Conservation (phyloP, 2,113 vertebrate genomes). For the Myotis davidii region DNA sequence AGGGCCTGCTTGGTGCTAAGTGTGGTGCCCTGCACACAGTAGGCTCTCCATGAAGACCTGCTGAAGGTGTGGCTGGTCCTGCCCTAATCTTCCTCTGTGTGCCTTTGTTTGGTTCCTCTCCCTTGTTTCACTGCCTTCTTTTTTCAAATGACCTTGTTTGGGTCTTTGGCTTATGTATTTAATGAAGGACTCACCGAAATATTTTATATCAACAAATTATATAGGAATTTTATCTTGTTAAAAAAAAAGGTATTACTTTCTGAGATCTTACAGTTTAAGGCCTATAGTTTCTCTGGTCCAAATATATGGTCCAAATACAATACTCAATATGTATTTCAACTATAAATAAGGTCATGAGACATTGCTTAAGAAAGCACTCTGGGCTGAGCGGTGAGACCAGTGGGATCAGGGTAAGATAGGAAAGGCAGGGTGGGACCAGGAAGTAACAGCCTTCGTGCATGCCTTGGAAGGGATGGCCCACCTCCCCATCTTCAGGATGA, state of each 20-base stretch:
- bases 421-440: not conserved
- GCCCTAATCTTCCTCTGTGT: not conserved
- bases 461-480: not conserved
- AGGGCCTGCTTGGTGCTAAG: not conserved
- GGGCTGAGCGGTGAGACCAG: not conserved
- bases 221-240: not conserved
- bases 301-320: not conserved
- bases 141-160: not conserved
- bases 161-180: not conserved
- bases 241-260: not conserved
- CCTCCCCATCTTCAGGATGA: not conserved
- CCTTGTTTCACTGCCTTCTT: not conserved
- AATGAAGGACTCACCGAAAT: not conserved
- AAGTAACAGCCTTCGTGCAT: rapidly evolving
- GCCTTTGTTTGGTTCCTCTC: not conserved
- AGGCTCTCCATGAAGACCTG: not conserved
- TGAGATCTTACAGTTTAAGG: not conserved
- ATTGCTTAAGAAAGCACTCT: not conserved
- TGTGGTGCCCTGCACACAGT: not conserved
- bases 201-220: not conserved
- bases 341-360: not conserved
- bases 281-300: not conserved
- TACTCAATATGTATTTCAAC: not conserved
- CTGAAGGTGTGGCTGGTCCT: too few relatives aligned
- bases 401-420: not conserved